Conservation (phyloP, 2,113 vertebrate species). For the Aplodontia rufa region DNA sequence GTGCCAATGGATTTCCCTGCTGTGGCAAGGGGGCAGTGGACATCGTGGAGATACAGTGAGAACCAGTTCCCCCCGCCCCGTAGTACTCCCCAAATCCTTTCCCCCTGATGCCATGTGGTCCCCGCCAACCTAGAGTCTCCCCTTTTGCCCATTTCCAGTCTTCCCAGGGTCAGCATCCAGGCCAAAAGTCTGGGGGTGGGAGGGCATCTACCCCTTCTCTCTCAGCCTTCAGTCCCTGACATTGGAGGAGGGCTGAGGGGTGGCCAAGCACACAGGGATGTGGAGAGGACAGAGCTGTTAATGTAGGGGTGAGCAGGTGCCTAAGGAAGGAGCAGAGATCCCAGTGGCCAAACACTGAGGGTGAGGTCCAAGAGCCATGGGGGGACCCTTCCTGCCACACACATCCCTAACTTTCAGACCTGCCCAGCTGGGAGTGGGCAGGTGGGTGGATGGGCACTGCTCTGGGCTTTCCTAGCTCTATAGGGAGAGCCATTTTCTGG, state of each 20-base stretch:
- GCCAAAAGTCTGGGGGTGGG: background rate
- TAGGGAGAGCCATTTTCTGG: background rate
- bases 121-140: background rate
- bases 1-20: conserved; percentile 66
- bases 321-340: background rate
- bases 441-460: background rate
- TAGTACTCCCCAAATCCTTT: background rate
- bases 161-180: background rate
- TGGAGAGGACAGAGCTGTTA: background rate
- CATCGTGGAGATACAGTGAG: conserved; percentile 65
- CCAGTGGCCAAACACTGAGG: background rate
- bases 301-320: no score
- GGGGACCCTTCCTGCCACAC: background rate
- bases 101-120: background rate
- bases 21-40: conserved; percentile 64
- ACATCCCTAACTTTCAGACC: background rate
- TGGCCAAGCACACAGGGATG: background rate
- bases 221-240: background rate
- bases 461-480: background rate
- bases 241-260: background rate
- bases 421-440: background rate
- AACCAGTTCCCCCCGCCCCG: background rate
- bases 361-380: background rate
- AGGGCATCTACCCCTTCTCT: background rate
- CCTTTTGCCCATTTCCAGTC: background rate